Percentiles rank a stretch among this genome's conserved stretches.
phyloP scores from a whole-genome alignment of 2,888 invertebrate genomes.

The Dicyrtomina minuta region DNA sequence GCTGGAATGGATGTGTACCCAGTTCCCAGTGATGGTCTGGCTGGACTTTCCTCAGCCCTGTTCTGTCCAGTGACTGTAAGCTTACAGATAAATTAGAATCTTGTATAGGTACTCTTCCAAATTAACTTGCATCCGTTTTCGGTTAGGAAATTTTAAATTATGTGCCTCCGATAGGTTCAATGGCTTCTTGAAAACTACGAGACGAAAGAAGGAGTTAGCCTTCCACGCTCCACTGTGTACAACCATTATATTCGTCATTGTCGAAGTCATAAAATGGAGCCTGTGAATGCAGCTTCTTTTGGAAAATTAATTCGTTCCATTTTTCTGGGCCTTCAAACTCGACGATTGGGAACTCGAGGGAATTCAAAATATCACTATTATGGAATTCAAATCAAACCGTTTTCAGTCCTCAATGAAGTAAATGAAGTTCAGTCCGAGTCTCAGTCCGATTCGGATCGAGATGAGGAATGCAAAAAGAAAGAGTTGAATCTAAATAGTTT shows the following conservation, averaged over 20 bases:
- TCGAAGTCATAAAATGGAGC: conserved; percentile 86
- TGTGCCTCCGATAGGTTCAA: conserved; percentile 54
- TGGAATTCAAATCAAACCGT: conserved; percentile 95
- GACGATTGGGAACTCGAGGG: conserved; percentile 91
- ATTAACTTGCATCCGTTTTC: too few species aligned
- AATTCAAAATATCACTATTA: conserved; percentile 99
- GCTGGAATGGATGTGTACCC: conserved; percentile 29
- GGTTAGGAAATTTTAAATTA: not conserved
- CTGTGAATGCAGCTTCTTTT: conserved; percentile 99
- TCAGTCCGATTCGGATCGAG: conserved; percentile 5
- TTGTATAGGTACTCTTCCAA: not conserved
- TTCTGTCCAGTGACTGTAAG: conserved; percentile 27
- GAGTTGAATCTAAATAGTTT: not conserved
- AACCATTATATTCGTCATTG: conserved; percentile 97
- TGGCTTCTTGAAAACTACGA: conserved; percentile 66
- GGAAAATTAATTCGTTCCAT: conserved; percentile 98
- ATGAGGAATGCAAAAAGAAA: not conserved
- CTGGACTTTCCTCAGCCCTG: not conserved
- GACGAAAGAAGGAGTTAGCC: conserved; percentile 63
- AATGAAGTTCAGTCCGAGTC: conserved; percentile 58
- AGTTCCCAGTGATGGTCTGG: conserved; percentile 23
- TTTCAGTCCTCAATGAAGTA: conserved; percentile 71
- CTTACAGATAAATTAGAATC: not conserved
- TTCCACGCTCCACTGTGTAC: conserved; percentile 69
- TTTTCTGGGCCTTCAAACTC: conserved; percentile 90